phyloP scores from a whole-genome alignment of 2,797 vertebrate species.

The Phaenicophaeus curvirostris region DNA sequence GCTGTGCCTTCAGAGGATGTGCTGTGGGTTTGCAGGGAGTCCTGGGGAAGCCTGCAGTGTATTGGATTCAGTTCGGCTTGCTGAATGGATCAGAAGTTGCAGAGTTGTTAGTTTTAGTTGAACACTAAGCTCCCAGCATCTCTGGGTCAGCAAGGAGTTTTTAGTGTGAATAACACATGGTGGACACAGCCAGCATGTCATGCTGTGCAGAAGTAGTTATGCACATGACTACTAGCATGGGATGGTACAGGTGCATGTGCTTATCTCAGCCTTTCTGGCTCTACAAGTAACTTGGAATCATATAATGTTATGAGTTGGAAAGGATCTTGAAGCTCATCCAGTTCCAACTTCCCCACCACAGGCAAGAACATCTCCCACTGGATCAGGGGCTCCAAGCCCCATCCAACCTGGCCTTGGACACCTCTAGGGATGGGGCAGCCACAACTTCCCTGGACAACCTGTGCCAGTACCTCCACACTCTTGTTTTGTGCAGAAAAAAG shows the following conservation, averaged over 20 bases:
- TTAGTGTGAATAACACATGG: no score
- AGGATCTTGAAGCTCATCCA: no score
- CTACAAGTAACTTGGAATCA: no score
- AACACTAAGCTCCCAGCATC: neutral
- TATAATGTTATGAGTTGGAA: no score
- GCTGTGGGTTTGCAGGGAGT: neutral
- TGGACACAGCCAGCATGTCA: neutral
- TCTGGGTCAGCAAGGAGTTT: neutral
- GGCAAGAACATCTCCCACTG: no score
- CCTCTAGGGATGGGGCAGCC: no score
- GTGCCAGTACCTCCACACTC: no score
- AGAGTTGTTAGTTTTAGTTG: neutral
- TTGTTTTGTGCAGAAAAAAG: neutral
- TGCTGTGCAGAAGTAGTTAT: accelerated
- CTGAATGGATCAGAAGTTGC: neutral
- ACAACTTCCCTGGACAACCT: no score
- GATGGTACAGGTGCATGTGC: neutral
- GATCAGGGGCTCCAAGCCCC: no score
- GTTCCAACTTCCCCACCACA: no score
- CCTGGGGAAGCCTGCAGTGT: neutral
- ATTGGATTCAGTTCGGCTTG: neutral
- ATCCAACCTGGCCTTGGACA: no score
- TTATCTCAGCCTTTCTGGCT: neutral
- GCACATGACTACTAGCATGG: neutral
- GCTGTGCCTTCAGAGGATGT: neutral